phyloP scores from a whole-genome alignment of 2,797 vertebrate genomes.

The Australoheros facetus region DNA sequence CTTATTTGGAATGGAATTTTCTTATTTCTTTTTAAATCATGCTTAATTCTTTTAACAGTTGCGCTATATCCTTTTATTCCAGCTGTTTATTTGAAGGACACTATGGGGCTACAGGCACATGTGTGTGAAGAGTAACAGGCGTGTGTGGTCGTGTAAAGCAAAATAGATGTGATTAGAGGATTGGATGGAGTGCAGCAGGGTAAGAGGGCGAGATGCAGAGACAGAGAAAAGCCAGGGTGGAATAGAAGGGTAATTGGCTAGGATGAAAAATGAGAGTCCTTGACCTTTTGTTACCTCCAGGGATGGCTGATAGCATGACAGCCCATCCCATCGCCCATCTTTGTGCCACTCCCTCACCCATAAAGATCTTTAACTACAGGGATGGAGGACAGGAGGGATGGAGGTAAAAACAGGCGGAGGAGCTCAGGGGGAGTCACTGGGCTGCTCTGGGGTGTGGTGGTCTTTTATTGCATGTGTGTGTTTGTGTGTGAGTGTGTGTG shows the following conservation, averaged over 20 bases:
- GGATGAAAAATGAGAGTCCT: constrained; percentile 84
- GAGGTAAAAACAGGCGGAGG: constrained; percentile 49
- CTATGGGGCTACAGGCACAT: constrained; percentile 5
- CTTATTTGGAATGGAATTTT: constrained; percentile 67
- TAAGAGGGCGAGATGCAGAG: constrained; percentile 44
- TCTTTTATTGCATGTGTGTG: constrained; percentile 36
- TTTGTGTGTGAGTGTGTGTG: constrained; percentile 18
- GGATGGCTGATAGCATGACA: constrained; percentile 73
- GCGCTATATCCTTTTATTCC: constrained; percentile 48
- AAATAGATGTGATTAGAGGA: constrained; percentile 54
- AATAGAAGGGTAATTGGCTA: constrained; percentile 73
- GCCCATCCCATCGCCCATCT: constrained; percentile 58
- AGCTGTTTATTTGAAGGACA: constrained; percentile 50
- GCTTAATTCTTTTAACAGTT: constrained; percentile 48
- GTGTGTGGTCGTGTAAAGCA: constrained; percentile 16
- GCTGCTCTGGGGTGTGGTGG: constrained; percentile 62
- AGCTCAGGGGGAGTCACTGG: constrained; percentile 49
- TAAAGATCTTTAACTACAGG: constrained; percentile 80
- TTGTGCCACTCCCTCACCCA: constrained; percentile 62
- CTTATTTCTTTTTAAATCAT: constrained; percentile 12
- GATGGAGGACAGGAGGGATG: constrained; percentile 56
- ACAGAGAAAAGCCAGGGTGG: constrained; percentile 34
- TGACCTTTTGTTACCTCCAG: constrained; percentile 79
- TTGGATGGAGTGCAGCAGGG: constrained; percentile 54
- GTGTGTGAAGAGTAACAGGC: constrained; percentile 1